Base-by-base conservation (phyloP, 2,888 invertebrate species). In the Clusia tigrina region DNA sequence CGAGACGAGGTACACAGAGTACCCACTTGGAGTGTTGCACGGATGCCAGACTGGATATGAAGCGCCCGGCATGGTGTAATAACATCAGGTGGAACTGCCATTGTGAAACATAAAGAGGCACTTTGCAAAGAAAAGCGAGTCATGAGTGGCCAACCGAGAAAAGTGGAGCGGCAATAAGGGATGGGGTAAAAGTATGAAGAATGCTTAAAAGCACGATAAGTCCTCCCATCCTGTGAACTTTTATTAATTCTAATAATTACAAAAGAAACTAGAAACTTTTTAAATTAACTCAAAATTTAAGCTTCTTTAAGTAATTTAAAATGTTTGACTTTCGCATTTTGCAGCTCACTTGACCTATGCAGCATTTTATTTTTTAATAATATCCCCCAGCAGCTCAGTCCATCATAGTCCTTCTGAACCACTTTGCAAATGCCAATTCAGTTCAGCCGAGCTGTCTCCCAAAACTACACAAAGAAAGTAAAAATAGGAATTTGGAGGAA, bases 81-180 rank as follows among this genome's bases (percentile, higher is more conserved):
- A 63, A 62, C 58, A 65, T 64, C 64, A 67, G 63, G 67, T 67
- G 63, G 10, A 67, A 67, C 66, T 68, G 69, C 63, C 22, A 32
- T 42, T 59, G 32, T 20, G 1, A 68, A 64, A 24, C 66, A 57
- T 54, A 54, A 62, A 53, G 62, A n/a, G n/a, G 69, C 66, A 71
- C 74, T 74, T 66, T 58, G 17, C 20, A 23, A 48, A 26, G 32
- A 59, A 42, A 32, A n/a, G 42, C 42, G 42, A 42, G 42, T 12
- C 32, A 32, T 5, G 32, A 32, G 32, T 32, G 32, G 32, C 32
- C 32, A 32, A 32, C 32, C 5, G 6, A 32, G 6, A 32, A 32
- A 32, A 32, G 32, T 32, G 32, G 5, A 9, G 32, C 5, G 32
- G 5, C n/a, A 5, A 6, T 10, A 42, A 42, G n/a, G 10, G 42